Evolutionary conservation across 64 coral and sea anemone genomes (phyloP).

Genomic region (Montipora cactus): DNA sequence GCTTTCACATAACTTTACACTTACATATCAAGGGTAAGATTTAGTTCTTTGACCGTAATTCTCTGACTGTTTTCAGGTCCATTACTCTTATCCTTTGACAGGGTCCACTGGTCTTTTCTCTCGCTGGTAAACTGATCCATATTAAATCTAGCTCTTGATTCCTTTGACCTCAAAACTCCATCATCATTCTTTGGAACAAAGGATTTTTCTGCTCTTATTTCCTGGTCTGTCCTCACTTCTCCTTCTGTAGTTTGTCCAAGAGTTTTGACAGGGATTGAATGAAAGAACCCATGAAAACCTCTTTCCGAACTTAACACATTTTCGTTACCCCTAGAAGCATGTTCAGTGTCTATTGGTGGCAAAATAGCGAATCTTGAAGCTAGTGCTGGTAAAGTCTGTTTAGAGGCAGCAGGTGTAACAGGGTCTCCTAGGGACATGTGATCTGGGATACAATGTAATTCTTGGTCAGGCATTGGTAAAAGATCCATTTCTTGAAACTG

Average conservation of each 20-base stretch:
- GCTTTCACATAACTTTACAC: background rate
- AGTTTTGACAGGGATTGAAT: background rate
- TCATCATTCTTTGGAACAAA: background rate
- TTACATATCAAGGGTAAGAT: slow-evolving; percentile 28
- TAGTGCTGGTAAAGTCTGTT: slow-evolving; percentile 64
- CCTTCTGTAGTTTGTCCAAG: slow-evolving; percentile 4
- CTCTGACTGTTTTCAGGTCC: background rate
- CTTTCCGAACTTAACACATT: slow-evolving; percentile 7
- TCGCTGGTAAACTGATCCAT: background rate
- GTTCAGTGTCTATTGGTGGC: slow-evolving; percentile 58
- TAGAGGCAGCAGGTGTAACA: slow-evolving; percentile 82
- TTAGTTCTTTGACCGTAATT: slow-evolving; percentile 13
- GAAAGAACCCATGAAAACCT: background rate
- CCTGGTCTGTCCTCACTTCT: background rate
- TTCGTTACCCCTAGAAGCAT: background rate
- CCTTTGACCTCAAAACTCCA: background rate
- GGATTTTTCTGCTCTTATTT: background rate
- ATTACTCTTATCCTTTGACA: background rate
- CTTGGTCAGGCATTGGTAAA: slow-evolving; percentile 14
- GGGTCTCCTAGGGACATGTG: slow-evolving; percentile 52
- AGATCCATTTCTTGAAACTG: slow-evolving; percentile 56
- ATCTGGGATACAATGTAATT: background rate
- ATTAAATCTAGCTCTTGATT: slow-evolving; percentile 27
- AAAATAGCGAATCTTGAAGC: slow-evolving; percentile 47
- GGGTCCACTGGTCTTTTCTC: background rate